These are phyloP conservation scores for Eurosta solidaginis DNA, from an alignment of 1,140 invertebrate species.

Conservation along the genomic window DNA sequence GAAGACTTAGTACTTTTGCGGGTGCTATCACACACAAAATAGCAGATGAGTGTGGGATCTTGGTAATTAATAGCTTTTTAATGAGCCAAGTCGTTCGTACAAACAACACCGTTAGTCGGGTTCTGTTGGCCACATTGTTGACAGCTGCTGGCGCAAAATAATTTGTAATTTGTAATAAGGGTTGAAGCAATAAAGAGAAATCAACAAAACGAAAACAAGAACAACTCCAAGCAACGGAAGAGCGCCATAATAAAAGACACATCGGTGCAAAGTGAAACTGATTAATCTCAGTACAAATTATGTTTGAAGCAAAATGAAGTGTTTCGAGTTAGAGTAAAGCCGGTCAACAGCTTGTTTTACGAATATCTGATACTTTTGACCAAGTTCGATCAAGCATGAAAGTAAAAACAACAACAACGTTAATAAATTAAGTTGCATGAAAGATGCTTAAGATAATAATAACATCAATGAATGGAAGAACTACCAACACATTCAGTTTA, in stretches of 20 bases:
- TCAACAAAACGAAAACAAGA: background rate
- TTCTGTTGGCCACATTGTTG: background rate
- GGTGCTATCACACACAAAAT: no score
- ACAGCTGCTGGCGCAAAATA: slow-evolving; percentile 1
- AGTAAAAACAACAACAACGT: background rate
- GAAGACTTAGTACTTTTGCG: no score
- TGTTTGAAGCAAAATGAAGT: background rate
- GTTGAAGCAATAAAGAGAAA: background rate
- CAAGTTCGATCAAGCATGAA: slow-evolving; percentile 8
- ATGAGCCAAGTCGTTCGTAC: slow-evolving; percentile 1
- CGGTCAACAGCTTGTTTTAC: background rate
- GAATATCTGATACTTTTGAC: background rate
- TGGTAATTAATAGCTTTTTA: slow-evolving; percentile 29
- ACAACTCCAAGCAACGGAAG: background rate
- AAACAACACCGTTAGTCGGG: background rate
- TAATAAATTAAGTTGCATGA: background rate
- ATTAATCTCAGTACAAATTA: background rate
- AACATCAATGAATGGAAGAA: no score
- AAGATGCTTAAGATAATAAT: background rate
- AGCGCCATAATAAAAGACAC: background rate
- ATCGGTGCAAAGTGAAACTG: background rate
- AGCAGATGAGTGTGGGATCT: background rate
- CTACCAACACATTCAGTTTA: no score
- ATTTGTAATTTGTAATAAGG: background rate
- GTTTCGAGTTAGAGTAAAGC: background rate